Percentiles rank a stretch among this genome's conserved stretches.
These are phyloP conservation scores for Thalassarche chlororhynchos DNA, from an alignment of 2,113 vertebrate genomes.

Conservation along the genomic window DNA sequence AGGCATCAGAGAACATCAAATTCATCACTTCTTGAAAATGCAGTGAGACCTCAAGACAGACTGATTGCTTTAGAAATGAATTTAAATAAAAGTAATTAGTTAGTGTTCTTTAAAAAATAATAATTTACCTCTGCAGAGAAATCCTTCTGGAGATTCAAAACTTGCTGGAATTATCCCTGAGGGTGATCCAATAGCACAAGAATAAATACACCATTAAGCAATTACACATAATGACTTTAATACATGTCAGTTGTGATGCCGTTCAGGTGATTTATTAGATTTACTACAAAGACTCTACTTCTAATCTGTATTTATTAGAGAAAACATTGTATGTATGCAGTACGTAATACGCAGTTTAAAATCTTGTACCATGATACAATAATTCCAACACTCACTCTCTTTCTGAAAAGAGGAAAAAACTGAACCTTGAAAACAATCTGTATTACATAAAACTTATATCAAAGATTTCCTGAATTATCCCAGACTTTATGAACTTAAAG, in stretches of 20 bases:
- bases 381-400: background rate
- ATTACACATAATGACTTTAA: constrained; percentile 71
- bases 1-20: constrained; percentile 56
- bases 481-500: background rate
- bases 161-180: constrained; percentile 60
- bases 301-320: constrained; percentile 20
- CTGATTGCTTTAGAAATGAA: constrained; percentile 53
- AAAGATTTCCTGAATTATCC: background rate
- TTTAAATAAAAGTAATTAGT: constrained; percentile 73
- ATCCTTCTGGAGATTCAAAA: constrained; percentile 62
- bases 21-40: constrained; percentile 66
- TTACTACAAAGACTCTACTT: background rate
- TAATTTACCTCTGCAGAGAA: constrained; percentile 54
- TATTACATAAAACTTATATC: background rate
- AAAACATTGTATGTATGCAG: background rate
- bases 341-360: background rate
- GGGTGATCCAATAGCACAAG: constrained; percentile 56
- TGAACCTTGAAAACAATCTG: background rate
- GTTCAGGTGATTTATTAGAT: constrained; percentile 66
- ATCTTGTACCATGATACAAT: background rate
- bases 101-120: constrained; percentile 53
- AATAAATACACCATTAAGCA: constrained; percentile 68
- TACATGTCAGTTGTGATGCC: constrained; percentile 7
- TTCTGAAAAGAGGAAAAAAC: background rate
- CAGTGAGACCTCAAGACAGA: constrained; percentile 51